Conservation (phyloP, 2,888 invertebrate species). For the Pimpla rufipes region DNA sequence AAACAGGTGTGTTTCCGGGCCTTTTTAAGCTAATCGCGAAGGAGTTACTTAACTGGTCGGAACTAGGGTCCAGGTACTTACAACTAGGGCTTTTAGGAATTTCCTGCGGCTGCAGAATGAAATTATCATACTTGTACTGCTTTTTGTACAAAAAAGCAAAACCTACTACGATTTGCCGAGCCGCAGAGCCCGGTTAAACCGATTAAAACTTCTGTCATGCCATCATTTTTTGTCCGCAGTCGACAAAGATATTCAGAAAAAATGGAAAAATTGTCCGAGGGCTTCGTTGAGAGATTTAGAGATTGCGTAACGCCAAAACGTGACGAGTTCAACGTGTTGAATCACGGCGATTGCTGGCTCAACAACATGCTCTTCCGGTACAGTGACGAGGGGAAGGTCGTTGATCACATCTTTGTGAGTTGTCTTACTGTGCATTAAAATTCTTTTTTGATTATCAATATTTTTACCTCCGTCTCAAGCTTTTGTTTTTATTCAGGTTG, state of each 20-base stretch:
- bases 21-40: neutral
- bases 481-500: slow-evolving; percentile 81
- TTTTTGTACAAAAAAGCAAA: neutral
- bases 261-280: slow-evolving; percentile 67
- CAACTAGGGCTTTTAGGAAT: neutral
- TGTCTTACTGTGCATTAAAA: neutral
- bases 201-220: neutral
- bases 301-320: slow-evolving; percentile 27
- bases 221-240: neutral
- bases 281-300: slow-evolving; percentile 54
- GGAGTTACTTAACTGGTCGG: slow-evolving; percentile 7
- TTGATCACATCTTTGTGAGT: slow-evolving; percentile 80
- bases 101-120: neutral
- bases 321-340: slow-evolving; percentile 80
- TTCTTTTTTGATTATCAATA: neutral
- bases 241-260: slow-evolving; percentile 73
- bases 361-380: slow-evolving; percentile 84
- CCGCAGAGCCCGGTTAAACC: neutral
- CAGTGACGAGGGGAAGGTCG: slow-evolving; percentile 74
- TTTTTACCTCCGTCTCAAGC: neutral
- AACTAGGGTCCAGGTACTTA: slow-evolving; percentile 2
- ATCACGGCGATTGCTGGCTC: slow-evolving; percentile 82
- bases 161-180: too few relatives aligned
- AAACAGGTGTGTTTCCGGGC: neutral
- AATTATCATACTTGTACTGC: neutral